A percentile compares a stretch with the other conserved stretches of the same genome.
Conservation (phyloP, 2,113 vertebrate species). For the Mormyrus iriodes region DNA sequence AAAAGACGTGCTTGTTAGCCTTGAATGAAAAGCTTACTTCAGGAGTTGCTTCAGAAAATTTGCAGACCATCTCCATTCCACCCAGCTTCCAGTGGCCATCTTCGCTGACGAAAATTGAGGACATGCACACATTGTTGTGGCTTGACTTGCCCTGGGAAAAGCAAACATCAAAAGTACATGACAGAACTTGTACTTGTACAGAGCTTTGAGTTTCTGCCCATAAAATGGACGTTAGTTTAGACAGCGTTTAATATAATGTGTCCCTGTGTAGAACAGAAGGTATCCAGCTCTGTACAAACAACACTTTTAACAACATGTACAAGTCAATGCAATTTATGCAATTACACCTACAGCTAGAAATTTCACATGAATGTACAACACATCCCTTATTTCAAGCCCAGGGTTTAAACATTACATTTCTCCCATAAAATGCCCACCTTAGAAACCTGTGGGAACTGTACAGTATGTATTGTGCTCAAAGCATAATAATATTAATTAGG, state of each 20-base stretch:
- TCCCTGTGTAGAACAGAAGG: not conserved
- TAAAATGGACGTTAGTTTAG: not conserved
- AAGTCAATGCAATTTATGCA: not conserved
- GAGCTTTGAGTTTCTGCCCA: not conserved
- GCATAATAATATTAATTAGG: not conserved
- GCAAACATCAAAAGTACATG: not conserved
- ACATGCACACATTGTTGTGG: constrained; percentile 89
- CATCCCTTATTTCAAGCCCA: not conserved
- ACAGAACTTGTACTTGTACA: too few species aligned
- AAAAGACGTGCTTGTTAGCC: not conserved
- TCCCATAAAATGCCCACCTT: not conserved
- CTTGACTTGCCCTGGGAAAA: constrained; percentile 77
- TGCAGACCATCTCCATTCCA: constrained; percentile 94
- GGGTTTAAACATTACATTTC: not conserved
- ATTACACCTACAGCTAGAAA: not conserved
- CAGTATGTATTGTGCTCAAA: not conserved
- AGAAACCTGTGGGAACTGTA: not conserved
- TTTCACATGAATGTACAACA: not conserved
- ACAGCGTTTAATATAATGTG: not conserved
- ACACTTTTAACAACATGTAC: not conserved
- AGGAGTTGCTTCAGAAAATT: constrained; percentile 77
- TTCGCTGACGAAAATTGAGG: constrained; percentile 89
- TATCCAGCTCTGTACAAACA: not conserved
- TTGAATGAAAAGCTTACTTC: constrained; percentile 62
- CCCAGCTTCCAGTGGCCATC: constrained; percentile 96